phyloP scores from a whole-genome alignment of 2,797 vertebrate species.

The Hemitrygon akajei region DNA sequence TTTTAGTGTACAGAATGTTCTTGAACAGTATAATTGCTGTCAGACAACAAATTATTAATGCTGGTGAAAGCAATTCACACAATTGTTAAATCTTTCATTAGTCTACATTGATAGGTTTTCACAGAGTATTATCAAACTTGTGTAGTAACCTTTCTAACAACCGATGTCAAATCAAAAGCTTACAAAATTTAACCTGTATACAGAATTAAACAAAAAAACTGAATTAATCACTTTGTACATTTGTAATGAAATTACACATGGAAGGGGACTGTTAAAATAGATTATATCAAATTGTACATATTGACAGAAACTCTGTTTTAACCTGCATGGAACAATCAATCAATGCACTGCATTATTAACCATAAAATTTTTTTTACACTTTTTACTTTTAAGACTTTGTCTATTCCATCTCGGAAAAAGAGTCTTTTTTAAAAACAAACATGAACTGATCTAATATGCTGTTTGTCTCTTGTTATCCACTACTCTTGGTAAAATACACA shows the following conservation, averaged over 20 bases:
- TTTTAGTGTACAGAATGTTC: background rate
- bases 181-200: background rate
- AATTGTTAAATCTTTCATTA: background rate
- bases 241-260: background rate
- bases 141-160: background rate
- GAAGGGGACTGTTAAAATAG: background rate
- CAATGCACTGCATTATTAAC: background rate
- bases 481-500: background rate
- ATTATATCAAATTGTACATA: background rate
- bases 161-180: background rate
- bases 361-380: background rate
- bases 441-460: background rate
- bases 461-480: background rate
- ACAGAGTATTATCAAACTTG: background rate
- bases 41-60: slow-evolving; percentile 15
- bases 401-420: background rate
- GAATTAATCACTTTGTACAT: background rate
- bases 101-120: background rate
- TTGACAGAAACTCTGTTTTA: background rate
- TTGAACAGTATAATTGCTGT: background rate
- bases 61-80: background rate
- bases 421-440: background rate
- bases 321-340: background rate
- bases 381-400: background rate
- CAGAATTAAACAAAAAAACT: background rate